Percentiles rank a stretch among this genome's conserved stretches.
Evolutionary conservation across 2,888 invertebrate genomes (phyloP).

Genomic region (Synanthedon andrenaeformis): DNA sequence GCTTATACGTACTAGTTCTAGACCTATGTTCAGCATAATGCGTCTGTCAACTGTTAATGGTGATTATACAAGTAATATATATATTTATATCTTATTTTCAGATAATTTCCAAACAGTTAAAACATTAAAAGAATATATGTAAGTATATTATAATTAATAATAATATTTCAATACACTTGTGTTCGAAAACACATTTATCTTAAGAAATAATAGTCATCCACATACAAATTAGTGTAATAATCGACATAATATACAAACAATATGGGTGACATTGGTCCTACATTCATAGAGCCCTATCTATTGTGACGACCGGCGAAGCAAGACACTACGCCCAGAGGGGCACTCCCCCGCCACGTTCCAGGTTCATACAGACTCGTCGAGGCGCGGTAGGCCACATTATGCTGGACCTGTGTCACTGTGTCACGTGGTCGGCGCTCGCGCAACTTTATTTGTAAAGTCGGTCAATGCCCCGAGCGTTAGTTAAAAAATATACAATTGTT

Average conservation of each 20-base stretch:
- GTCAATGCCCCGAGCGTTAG: slow-evolving; percentile 68
- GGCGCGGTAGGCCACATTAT: slow-evolving; percentile 16
- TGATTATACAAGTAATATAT: too few relatives aligned
- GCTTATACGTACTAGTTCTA: too few relatives aligned
- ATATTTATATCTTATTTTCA: too few relatives aligned
- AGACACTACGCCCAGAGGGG: slow-evolving; percentile 9
- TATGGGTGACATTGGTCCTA: slow-evolving; percentile 59
- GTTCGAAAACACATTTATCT: too few relatives aligned
- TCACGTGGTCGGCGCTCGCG: slow-evolving; percentile 65
- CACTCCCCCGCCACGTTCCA: slow-evolving; percentile 1
- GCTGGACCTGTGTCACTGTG: slow-evolving; percentile 41
- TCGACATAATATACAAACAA: slow-evolving; percentile 36
- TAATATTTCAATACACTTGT: too few relatives aligned
- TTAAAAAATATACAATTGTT: slow-evolving; percentile 62
- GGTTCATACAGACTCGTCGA: slow-evolving; percentile 1
- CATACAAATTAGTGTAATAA: slow-evolving; percentile 8
- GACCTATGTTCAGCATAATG: too few relatives aligned
- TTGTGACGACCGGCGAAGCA: slow-evolving; percentile 17
- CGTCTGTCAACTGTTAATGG: too few relatives aligned
- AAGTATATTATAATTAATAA: too few relatives aligned
- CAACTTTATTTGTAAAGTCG: slow-evolving; percentile 64
- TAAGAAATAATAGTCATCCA: slow-evolving; percentile 8
- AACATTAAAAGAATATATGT: too few relatives aligned
- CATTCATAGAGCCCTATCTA: slow-evolving; percentile 41
- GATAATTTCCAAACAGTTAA: too few relatives aligned